Base-by-base conservation (phyloP, 2,113 vertebrate species). In the Hyaena hyaena region DNA sequence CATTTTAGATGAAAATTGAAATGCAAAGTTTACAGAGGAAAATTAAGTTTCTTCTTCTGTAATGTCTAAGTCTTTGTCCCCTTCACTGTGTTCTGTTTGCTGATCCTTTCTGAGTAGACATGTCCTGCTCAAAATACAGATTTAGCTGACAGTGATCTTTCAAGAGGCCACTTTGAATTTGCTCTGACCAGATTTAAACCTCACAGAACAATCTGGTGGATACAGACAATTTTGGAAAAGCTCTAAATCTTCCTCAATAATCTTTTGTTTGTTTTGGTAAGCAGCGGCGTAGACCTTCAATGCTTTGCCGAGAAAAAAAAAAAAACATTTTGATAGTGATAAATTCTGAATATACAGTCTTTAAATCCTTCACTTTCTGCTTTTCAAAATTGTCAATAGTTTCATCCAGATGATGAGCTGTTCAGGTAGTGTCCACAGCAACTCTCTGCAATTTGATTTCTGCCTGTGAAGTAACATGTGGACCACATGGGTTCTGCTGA, bases 301-400 rank as follows among this genome's bases (percentile, higher is more conserved):
- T 77, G 43, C 26, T 31, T 77, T 48, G 74, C 45, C 74, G 48
- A 45, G 15, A 31, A 48, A 31, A 39, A 39, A 31, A 31, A 31
- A 77, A 48, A 31, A 31, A 16, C 43, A 77, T 77, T 48, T 31
- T 1, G 3, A 31, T 77, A 77, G 16, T 77, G 43, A 48, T 48
- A 48, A 16, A 77, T 48, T 77, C 74, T 17, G 26, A 77, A 48
- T 31, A 77, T 17, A 77, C 4, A 31, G 26, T 48, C 99, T 99
- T 99, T 97, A 99, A 99, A 97, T 99, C 99, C 82, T 98, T 99
- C 97, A 99, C 99, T 98, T 99, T 99, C 98, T 99, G 99, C 97
- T 99, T 99, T 98, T 99, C 99, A 98, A 99, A 99, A 97, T 99
- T 99, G 92, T 99, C 99, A 95, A 99, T 99, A 43, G 99, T 99